A percentile compares a stretch with the other conserved stretches of the same genome.
Evolutionary conservation across 2,888 invertebrate genomes (phyloP).

Genomic region (Phania funesta): DNA sequence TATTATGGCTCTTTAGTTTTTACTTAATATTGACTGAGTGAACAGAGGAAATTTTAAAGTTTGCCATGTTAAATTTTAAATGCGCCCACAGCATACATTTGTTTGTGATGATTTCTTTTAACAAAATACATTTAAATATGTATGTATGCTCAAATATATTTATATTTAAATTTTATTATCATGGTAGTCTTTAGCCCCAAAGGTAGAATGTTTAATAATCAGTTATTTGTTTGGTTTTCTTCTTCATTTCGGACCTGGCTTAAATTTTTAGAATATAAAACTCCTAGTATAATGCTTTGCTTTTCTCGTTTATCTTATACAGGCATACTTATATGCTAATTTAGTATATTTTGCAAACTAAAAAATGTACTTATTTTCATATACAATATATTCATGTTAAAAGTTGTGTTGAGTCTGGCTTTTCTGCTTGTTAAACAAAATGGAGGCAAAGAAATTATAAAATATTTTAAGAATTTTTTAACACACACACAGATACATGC

Average conservation of each 20-base stretch:
- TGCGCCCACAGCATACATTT: slow-evolving; percentile 30
- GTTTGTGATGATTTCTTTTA: slow-evolving; percentile 14
- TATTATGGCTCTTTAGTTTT: background rate
- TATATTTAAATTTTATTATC: slow-evolving; percentile 6
- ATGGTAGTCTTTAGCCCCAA: slow-evolving; percentile 2
- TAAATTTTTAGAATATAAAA: background rate
- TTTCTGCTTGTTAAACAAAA: slow-evolving; percentile 32
- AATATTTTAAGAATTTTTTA: slow-evolving; percentile 58
- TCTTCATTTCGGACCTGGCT: background rate
- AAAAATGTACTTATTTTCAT: too few species aligned
- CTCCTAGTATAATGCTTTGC: slow-evolving; percentile 15
- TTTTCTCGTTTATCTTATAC: slow-evolving; percentile 4
- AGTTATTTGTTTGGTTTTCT: slow-evolving; percentile 9
- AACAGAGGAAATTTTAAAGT: background rate
- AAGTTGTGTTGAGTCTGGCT: background rate
- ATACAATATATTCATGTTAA: slow-evolving; percentile 39
- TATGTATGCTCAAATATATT: background rate
- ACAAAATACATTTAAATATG: background rate
- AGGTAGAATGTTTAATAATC: slow-evolving; percentile 25
- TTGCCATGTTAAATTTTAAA: slow-evolving; percentile 7
- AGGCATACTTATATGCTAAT: slow-evolving; percentile 1
- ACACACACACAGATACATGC: background rate
- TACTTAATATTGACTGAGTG: background rate
- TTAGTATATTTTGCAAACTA: slow-evolving; percentile 14
- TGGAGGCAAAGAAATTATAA: slow-evolving; percentile 49